These are phyloP conservation scores for Muraenolepis orangiensis DNA, from an alignment of 2,797 vertebrate genomes.

Conservation along the genomic window DNA sequence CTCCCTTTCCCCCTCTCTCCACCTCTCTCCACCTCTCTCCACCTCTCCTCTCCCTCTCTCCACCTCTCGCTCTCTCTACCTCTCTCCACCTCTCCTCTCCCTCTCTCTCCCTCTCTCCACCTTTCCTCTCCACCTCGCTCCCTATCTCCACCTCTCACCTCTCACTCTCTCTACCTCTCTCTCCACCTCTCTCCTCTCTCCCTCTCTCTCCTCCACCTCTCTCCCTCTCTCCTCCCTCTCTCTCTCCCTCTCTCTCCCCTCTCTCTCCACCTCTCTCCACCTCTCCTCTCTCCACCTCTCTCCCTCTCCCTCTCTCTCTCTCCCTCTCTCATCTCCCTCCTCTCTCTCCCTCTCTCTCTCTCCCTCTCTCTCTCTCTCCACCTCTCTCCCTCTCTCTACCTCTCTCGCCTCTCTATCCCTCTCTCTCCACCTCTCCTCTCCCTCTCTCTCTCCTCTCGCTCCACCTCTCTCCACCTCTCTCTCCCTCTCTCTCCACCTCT, in stretches of 20 bases:
- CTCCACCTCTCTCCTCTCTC: background rate
- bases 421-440: too few relatives aligned
- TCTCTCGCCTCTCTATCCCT: too few relatives aligned
- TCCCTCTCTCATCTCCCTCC: constrained; percentile 11
- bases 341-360: constrained; percentile 47
- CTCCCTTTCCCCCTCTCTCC: constrained; percentile 37
- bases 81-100: constrained; percentile 25
- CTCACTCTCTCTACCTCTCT: constrained; percentile 11
- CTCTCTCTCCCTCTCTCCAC: constrained; percentile 1
- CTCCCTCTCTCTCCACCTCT: constrained; percentile 38
- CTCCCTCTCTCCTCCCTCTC: constrained; percentile 9
- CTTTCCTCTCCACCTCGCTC: too few relatives aligned
- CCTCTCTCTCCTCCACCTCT: constrained; percentile 45
- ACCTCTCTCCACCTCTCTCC: too few relatives aligned
- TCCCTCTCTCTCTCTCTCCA: constrained; percentile 6
- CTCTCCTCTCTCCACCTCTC: constrained; percentile 38
- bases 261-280: too few relatives aligned
- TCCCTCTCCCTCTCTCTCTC: background rate
- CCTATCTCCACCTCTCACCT: constrained; percentile 47
- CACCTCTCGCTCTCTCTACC: constrained; percentile 40
- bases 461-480: background rate
- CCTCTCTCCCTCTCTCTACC: constrained; percentile 29
- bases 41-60: background rate
- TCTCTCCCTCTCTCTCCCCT: constrained; percentile 8
- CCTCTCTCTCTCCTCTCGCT: background rate